Percentiles rank a stretch among this genome's conserved stretches.
phyloP scores from a whole-genome alignment of 1,140 invertebrate genomes.

The Camponotus vicinus region DNA sequence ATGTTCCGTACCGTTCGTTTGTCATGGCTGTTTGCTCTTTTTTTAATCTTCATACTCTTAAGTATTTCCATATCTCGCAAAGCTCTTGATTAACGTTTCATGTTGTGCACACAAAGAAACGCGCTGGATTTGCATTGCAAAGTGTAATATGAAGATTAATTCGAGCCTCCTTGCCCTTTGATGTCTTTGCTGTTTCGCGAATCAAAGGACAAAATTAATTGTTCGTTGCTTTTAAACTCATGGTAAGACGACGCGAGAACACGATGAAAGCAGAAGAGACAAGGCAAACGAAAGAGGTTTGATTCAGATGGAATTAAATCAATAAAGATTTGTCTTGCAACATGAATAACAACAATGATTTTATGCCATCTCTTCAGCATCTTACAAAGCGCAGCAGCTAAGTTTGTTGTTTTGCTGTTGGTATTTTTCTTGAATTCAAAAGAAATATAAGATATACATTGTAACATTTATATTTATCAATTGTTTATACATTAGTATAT shows the following conservation, averaged over 20 bases:
- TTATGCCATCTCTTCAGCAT: background rate
- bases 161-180: slow-evolving; percentile 28
- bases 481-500: no score
- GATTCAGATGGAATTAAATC: slow-evolving; percentile 61
- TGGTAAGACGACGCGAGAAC: background rate
- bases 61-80: slow-evolving; percentile 35
- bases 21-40: background rate
- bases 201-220: slow-evolving; percentile 48
- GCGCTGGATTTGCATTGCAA: slow-evolving; percentile 43
- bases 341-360: slow-evolving; percentile 1
- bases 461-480: slow-evolving; percentile 21
- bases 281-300: background rate
- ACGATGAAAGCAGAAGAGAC: slow-evolving; percentile 7
- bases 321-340: background rate
- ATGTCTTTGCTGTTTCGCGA: slow-evolving; percentile 26
- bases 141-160: slow-evolving; percentile 54
- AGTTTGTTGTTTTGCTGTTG: slow-evolving; percentile 18
- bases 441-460: background rate
- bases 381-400: background rate
- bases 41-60: slow-evolving; percentile 10
- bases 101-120: slow-evolving; percentile 25
- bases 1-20: slow-evolving; percentile 27
- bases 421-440: background rate
- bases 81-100: slow-evolving; percentile 14
- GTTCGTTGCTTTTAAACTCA: slow-evolving; percentile 13